Base-by-base conservation (phyloP, 2,113 vertebrate genomes). In the Mohoua ochrocephala region DNA sequence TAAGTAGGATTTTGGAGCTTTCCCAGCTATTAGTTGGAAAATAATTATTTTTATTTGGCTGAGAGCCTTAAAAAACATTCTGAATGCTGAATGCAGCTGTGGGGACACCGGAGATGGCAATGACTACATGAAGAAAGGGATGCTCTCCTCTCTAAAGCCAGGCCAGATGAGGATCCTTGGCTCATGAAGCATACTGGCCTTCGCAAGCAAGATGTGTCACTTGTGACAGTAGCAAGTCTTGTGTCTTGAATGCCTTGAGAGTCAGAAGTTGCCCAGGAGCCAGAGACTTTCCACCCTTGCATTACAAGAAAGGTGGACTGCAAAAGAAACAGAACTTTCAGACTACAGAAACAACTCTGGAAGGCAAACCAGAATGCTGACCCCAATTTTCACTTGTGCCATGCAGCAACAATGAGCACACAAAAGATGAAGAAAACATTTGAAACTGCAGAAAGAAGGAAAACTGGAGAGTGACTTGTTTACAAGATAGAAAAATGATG, bases 41-140 rank as follows among this genome's bases (percentile, higher is more conserved):
- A 31, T 41, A 53, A 47, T 54, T 27, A 23, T 30, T 87, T 96
- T 44, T 53, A 27, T 57, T 57, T 83, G 13, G 1, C n/a, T 67
- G 42, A 77, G 27, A 71, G 16, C 21, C 39, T 67, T 78, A 59
- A 71, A 81, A 78, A 15, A 21, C 15, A 33, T 70, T 67, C 27
- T 26, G 52, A 30, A 15, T 59, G 27, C 35, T 84, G 54, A 63
- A 74, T 10, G 30, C 18, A 30, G 8, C 45, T 88, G 22, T 3
- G 2, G 42, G n/a, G 37, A 53, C 20, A 8, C 13, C 0, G 0
- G 18, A 50, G 28, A 33, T 45, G 17, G 26, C 19, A 73, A 50
- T 1, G 3, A 37, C 12, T 74, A 6, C 1, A 1, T 22, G 63
- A 77, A 83, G 19, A 57, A 92, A 64, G 20, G 26, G 15, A 59